Conservation (phyloP, 2,113 vertebrate species). For the Siniperca chuatsi region DNA sequence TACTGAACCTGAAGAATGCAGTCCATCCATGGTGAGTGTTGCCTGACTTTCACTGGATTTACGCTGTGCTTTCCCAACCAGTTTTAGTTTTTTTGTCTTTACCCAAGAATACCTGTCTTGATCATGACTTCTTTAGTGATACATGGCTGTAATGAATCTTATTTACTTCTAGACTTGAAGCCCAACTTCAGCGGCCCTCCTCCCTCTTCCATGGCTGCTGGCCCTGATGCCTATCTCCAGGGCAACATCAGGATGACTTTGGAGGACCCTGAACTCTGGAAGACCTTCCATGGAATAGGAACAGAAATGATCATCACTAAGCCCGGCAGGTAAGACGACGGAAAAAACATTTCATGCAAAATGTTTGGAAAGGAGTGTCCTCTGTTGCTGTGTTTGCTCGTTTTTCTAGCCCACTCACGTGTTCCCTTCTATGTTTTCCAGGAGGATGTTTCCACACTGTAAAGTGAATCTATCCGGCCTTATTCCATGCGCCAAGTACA, state of each 20-base stretch:
- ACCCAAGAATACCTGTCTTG: too few species aligned
- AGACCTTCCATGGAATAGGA: conserved; percentile 88
- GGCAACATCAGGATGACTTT: conserved; percentile 87
- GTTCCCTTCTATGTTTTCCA: conserved; percentile 63
- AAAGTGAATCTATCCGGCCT: conserved; percentile 91
- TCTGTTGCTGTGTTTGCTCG: not conserved
- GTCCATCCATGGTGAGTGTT: conserved; percentile 82
- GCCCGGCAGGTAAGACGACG: conserved; percentile 86
- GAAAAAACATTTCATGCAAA: not conserved
- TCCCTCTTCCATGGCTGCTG: conserved; percentile 73
- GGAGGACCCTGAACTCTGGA: conserved; percentile 91
- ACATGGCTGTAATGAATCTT: not conserved
- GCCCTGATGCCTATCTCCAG: conserved; percentile 83
- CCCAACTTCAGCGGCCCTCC: conserved; percentile 81
- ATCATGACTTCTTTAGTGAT: not conserved
- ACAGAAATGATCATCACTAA: conserved; percentile 97
- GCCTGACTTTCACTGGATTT: not conserved
- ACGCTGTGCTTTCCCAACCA: not conserved
- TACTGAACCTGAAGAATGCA: conserved; percentile 76
- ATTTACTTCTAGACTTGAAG: conserved; percentile 82
- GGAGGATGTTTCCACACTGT: conserved; percentile 95
- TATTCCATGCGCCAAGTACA: conserved; percentile 91
- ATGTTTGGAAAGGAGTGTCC: not conserved
- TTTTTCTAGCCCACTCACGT: not conserved
- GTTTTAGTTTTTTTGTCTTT: not conserved